These are phyloP conservation scores for Heteractis magnifica DNA, from an alignment of 92 coral and sea anemone species.

Conservation along the genomic window DNA sequence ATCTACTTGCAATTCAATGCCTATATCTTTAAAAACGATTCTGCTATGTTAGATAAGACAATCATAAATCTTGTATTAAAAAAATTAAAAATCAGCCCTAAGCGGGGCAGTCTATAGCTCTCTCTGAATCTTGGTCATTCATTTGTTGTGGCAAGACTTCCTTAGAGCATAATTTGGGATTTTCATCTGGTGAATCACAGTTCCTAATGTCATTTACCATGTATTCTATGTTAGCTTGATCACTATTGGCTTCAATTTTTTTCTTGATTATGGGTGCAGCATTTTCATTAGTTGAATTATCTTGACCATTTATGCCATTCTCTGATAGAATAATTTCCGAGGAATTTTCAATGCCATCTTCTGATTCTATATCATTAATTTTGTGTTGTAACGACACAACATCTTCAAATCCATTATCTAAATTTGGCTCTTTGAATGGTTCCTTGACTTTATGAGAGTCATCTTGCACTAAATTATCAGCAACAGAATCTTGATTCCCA, in stretches of 20 bases:
- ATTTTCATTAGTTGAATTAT: neutral
- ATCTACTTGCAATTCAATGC: no score
- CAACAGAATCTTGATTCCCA: neutral
- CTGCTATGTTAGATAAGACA: no score
- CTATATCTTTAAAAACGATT: no score
- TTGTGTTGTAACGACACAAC: neutral
- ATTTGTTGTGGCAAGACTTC: conserved; percentile 6
- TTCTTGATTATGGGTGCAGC: neutral
- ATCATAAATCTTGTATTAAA: neutral
- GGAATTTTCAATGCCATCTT: neutral
- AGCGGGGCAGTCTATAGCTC: neutral
- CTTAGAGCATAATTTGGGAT: neutral
- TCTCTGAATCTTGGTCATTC: neutral
- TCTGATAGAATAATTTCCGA: neutral
- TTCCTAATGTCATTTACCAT: neutral
- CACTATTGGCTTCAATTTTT: neutral
- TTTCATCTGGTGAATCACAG: conserved; percentile 9
- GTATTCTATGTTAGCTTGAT: neutral
- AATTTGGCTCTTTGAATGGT: neutral
- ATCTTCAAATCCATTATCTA: neutral
- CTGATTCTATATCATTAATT: neutral
- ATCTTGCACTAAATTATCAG: neutral
- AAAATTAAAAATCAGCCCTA: conserved; percentile 3
- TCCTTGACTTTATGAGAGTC: neutral
- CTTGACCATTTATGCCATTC: neutral